phyloP scores from a whole-genome alignment of 2,797 vertebrate genomes.

The Pseudotriccus pelzelni region DNA sequence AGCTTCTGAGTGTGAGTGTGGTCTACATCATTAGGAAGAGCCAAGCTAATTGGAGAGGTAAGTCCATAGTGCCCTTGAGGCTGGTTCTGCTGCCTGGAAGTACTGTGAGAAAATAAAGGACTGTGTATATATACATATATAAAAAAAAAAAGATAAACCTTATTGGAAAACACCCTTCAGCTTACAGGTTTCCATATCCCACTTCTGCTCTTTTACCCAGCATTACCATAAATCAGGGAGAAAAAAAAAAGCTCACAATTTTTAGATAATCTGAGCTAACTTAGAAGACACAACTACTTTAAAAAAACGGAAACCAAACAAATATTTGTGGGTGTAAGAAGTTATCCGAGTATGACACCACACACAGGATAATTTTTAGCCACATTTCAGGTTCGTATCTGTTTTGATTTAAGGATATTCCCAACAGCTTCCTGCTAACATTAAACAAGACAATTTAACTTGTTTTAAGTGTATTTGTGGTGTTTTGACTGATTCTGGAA shows the following conservation, averaged over 20 bases:
- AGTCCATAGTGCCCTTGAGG: conserved; percentile 77
- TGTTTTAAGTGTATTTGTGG: neutral
- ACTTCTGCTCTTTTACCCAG: neutral
- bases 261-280: neutral
- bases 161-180: neutral
- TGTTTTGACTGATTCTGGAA: neutral
- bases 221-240: neutral
- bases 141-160: neutral
- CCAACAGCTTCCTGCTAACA: neutral
- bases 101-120: neutral
- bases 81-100: conserved; percentile 77
- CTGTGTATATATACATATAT: too few relatives aligned
- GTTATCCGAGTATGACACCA: neutral
- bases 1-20: neutral
- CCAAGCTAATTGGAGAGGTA: conserved; percentile 26
- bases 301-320: neutral
- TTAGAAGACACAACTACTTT: neutral
- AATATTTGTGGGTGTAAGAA: neutral
- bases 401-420: neutral
- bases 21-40: neutral
- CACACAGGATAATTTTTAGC: neutral
- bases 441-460: neutral
- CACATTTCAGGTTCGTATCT: neutral
- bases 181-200: neutral
- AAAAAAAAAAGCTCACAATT: neutral